These are phyloP conservation scores for Epinephelus lanceolatus DNA, from an alignment of 2,113 vertebrate species.

Conservation along the genomic window DNA sequence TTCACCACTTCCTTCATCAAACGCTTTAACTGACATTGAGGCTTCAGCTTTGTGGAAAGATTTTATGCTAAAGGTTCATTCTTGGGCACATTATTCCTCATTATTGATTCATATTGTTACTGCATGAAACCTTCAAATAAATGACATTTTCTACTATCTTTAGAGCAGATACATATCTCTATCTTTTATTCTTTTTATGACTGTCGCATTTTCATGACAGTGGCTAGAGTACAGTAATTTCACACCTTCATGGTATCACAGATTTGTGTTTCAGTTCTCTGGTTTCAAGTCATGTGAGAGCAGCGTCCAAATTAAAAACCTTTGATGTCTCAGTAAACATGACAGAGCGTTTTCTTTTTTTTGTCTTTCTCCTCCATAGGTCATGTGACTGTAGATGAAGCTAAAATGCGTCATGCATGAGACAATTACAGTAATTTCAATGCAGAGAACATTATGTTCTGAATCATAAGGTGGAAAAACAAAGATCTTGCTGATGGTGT, in stretches of 20 bases:
- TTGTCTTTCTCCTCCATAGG: not conserved
- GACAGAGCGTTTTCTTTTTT: not conserved
- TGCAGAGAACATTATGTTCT: not conserved
- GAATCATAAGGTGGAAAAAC: not conserved
- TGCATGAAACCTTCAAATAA: too few species aligned
- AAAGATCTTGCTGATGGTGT: not conserved
- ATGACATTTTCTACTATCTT: too few species aligned
- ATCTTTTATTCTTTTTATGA: too few species aligned
- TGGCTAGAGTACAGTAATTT: not conserved
- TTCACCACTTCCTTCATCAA: too few species aligned
- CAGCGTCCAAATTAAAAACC: not conserved
- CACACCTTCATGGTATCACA: not conserved
- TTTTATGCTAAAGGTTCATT: too few species aligned
- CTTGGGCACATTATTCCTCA: too few species aligned
- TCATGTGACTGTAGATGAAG: not conserved
- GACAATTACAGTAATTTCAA: not conserved
- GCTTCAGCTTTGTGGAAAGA: too few species aligned
- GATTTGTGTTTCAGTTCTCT: constrained; percentile 12
- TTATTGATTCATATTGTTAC: too few species aligned
- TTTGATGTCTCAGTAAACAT: not conserved
- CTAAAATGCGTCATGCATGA: not conserved
- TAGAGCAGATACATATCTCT: too few species aligned
- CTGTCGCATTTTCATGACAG: not conserved
- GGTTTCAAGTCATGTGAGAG: constrained; percentile 1
- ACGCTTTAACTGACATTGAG: too few species aligned